Base-by-base conservation (phyloP, 2,888 invertebrate species). In the Bursaphelenchus okinawaensis region DNA sequence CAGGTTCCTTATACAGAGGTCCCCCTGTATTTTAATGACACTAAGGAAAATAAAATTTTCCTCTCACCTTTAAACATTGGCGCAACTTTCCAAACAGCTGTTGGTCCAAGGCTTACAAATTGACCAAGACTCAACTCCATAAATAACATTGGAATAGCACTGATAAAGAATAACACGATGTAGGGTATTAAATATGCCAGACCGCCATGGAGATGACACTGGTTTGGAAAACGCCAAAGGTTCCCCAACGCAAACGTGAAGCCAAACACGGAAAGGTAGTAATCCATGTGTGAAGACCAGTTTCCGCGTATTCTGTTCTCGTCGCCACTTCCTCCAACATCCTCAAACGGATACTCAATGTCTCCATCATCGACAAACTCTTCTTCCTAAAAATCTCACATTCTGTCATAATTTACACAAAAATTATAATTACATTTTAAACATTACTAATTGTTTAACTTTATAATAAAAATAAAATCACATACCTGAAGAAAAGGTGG, bases 81-180 rank as follows among this genome's bases (percentile, higher is more conserved):
- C 72, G 89, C 90, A 83, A 91, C 90, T 76, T 89, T 88, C 86
- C 90, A 91, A 56, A 90, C 89, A 19, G 89, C 89, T 12, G 90
- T 89, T 0, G 91, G 90, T n/a, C 86, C 85, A 1, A 85, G 78
- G 27, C 90, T 90, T 16, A 76, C 74, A 82, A 89, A 91, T 83
- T 91, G 91, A 0, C 91, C 91, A 69, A 91, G 88, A 0, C 90
- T 88, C n/a, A 90, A 85, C 83, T 91, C 91, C 88, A 90, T 89
- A 79, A 90, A 90, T 87, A 91, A 89, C 7, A 91, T 86, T 26
- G 91, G 91, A 62, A 91, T 85, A 7, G 90, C 90, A 62, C 89
- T 90, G 75, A 90, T 88, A 40, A 91, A 88, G 83, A 93, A 86
- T 79, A 92, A 82, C 24, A 90, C 87, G 24, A 90, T 87, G 73